Evolutionary conservation across 2,797 vertebrate species (phyloP).

Genomic region (Buphagus erythrorhynchus): DNA sequence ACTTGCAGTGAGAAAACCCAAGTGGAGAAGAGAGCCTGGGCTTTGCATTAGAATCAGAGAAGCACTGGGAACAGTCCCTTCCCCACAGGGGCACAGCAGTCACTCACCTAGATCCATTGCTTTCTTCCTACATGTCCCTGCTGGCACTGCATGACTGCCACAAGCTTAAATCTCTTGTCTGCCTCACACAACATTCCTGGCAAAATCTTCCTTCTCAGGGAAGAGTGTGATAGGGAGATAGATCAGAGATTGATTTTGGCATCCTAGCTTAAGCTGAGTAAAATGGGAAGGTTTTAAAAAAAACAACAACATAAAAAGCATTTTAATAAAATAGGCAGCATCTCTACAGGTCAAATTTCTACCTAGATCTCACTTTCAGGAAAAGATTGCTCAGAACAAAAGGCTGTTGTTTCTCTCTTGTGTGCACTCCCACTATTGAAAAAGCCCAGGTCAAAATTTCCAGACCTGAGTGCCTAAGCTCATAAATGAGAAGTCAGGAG

Average conservation of each 20-base stretch:
- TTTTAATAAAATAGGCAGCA: neutral
- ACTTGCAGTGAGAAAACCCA: neutral
- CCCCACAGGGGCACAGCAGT: neutral
- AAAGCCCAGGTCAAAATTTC: neutral
- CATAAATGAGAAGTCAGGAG: neutral
- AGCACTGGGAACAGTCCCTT: neutral
- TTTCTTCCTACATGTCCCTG: neutral
- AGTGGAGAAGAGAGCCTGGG: neutral
- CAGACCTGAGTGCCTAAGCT: neutral
- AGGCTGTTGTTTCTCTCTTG: neutral
- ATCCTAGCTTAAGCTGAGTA: neutral
- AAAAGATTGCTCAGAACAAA: neutral
- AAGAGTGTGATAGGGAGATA: neutral
- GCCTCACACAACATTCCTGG: too few relatives aligned
- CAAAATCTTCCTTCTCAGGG: neutral
- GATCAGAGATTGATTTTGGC: neutral
- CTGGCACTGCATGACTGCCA: neutral
- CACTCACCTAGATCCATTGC: rapidly evolving
- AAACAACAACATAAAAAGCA: neutral
- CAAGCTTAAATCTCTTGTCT: neutral
- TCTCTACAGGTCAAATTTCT: neutral
- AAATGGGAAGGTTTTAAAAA: neutral
- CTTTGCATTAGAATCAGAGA: neutral
- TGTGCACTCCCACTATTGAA: neutral
- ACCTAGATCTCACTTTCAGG: neutral